Percentiles rank a stretch among this genome's conserved stretches.
These are phyloP conservation scores for Vombatus ursinus DNA, from an alignment of 2,113 vertebrate species.

Conservation along the genomic window DNA sequence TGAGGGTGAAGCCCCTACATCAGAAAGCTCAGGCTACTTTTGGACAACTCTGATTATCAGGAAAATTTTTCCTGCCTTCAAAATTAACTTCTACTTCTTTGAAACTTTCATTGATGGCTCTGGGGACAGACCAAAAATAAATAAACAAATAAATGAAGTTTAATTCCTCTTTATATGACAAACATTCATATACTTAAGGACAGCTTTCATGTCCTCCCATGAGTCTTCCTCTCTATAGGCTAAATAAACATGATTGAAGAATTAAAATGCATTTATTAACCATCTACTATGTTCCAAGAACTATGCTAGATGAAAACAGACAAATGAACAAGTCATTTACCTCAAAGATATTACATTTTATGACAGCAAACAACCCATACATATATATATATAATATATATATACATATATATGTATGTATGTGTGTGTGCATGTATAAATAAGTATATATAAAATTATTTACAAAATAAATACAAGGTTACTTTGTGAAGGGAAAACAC, in stretches of 20 bases:
- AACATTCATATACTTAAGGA: neutral
- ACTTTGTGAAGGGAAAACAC: neutral
- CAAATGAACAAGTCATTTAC: neutral
- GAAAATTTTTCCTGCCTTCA: neutral
- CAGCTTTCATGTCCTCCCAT: neutral
- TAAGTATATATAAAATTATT: neutral
- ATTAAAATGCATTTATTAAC: neutral
- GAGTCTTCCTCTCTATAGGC: no score
- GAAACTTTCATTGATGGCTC: neutral
- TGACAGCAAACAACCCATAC: neutral
- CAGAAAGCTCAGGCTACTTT: neutral
- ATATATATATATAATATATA: no score
- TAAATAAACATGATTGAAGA: neutral
- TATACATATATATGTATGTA: no score
- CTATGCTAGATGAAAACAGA: neutral
- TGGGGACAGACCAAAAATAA: neutral
- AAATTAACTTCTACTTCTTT: neutral
- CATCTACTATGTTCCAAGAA: neutral
- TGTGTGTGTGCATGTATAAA: neutral
- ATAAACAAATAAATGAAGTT: no score
- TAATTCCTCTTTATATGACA: neutral
- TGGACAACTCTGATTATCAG: neutral
- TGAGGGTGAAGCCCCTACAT: neutral
- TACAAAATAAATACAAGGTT: neutral
- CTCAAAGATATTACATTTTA: neutral